Evolutionary conservation across 2,888 invertebrate genomes (phyloP).

Genomic region (Andrena minutula): DNA sequence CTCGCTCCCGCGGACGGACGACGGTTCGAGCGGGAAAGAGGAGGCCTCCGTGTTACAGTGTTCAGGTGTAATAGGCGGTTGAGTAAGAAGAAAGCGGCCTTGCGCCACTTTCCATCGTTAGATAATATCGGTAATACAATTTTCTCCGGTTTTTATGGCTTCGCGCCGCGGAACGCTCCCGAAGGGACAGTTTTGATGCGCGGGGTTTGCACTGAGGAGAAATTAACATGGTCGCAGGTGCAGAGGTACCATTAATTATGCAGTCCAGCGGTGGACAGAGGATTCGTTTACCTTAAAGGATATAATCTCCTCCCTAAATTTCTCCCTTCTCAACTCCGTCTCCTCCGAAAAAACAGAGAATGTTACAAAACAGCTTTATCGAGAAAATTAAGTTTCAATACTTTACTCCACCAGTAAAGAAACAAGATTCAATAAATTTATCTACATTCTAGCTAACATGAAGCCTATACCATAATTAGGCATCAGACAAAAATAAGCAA

Average conservation of each 20-base stretch:
- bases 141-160: slow-evolving; percentile 67
- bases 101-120: slow-evolving; percentile 82
- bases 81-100: slow-evolving; percentile 83
- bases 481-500: no score
- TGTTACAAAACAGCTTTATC: no score
- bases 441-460: no score
- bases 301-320: no score
- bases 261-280: no score
- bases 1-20: slow-evolving; percentile 64
- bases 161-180: slow-evolving; percentile 1
- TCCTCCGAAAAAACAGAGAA: no score
- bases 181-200: background rate
- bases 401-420: no score
- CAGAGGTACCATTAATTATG: slow-evolving; percentile 63
- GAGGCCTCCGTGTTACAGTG: slow-evolving; percentile 55
- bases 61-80: slow-evolving; percentile 79
- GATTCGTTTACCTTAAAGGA: no score
- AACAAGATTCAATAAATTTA: no score
- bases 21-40: slow-evolving; percentile 66
- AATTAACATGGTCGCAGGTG: slow-evolving; percentile 42
- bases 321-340: no score
- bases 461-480: no score
- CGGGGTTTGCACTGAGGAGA: background rate
- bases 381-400: no score
- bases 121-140: slow-evolving; percentile 81